Evolutionary conservation across 1,140 invertebrate genomes (phyloP).

Genomic region (Drosophila triauraria): DNA sequence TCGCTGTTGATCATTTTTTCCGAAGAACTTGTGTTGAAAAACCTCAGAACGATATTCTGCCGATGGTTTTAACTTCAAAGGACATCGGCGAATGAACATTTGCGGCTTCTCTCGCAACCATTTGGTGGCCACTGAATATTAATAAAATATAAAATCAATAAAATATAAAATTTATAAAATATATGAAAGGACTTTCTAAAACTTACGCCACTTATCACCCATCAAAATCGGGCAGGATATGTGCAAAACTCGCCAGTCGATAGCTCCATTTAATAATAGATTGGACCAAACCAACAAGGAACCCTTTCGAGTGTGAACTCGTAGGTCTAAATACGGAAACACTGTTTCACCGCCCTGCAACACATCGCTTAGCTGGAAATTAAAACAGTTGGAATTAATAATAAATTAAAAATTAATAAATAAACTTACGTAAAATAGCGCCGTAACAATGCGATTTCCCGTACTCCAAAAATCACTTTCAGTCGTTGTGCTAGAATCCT

Average conservation of each 20-base stretch:
- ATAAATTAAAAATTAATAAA: not conserved
- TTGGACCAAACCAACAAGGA: slow-evolving; percentile 27
- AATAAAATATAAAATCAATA: not conserved
- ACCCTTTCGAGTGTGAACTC: slow-evolving; percentile 13
- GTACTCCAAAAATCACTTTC: not conserved
- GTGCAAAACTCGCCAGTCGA: slow-evolving; percentile 15
- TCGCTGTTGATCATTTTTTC: not conserved
- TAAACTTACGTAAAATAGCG: slow-evolving; percentile 19
- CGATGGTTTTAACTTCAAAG: not conserved
- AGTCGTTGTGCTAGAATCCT: not conserved
- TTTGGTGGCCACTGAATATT: slow-evolving; percentile 30
- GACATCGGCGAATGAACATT: slow-evolving; percentile 31
- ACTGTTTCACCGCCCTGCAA: slow-evolving; percentile 28
- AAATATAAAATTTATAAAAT: not conserved
- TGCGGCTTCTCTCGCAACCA: slow-evolving; percentile 24
- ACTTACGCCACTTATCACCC: slow-evolving; percentile 38
- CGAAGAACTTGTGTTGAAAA: not conserved
- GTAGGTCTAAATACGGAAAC: slow-evolving; percentile 18
- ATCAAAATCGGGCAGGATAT: slow-evolving; percentile 26
- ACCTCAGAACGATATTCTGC: not conserved
- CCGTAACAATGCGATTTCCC: slow-evolving; percentile 23
- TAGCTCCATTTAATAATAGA: slow-evolving; percentile 8
- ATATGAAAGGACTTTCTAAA: not conserved
- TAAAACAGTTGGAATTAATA: not conserved
- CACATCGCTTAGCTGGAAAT: slow-evolving; percentile 20